Evolutionary conservation across 2,888 invertebrate species (phyloP).

Genomic region (Amiota mariae): DNA sequence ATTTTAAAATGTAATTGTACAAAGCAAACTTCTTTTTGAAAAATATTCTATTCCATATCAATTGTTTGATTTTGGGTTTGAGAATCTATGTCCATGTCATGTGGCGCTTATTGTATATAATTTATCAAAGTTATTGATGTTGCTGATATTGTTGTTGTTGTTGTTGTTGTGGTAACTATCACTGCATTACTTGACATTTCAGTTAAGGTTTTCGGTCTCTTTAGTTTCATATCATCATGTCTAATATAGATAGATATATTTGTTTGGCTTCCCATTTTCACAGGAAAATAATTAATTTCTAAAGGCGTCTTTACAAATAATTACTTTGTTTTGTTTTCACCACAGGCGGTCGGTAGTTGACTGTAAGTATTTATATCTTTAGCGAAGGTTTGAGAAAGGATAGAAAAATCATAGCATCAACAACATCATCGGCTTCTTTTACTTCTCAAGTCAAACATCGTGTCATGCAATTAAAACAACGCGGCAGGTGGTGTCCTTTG

Average conservation of each 20-base stretch:
- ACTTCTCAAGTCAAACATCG: conserved; percentile 32
- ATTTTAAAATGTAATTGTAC: conserved; percentile 24
- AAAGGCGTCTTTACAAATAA: conserved; percentile 27
- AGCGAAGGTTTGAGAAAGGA: background rate
- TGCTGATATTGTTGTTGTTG: conserved; percentile 24
- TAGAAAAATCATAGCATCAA: conserved; percentile 5
- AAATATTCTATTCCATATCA: too few relatives aligned
- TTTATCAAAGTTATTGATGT: conserved; percentile 47
- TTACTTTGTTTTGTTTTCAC: conserved; percentile 24
- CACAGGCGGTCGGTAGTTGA: conserved; percentile 4
- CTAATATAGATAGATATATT: too few relatives aligned
- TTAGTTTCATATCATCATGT: background rate
- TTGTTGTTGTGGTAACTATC: conserved; percentile 24
- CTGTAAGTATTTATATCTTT: too few relatives aligned
- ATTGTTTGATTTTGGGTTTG: too few relatives aligned
- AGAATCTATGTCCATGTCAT: conserved; percentile 33
- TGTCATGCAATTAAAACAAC: conserved; percentile 70
- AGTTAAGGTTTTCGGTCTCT: conserved; percentile 3
- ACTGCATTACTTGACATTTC: conserved; percentile 21
- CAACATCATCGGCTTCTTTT: background rate
- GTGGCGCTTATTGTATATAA: conserved; percentile 44
- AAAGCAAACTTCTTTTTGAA: background rate
- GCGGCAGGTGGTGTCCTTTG: conserved; percentile 70
- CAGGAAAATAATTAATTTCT: conserved; percentile 20
- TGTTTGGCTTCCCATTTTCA: conserved; percentile 13